Percentiles rank a stretch among this genome's conserved stretches.
Evolutionary conservation across 2,113 vertebrate genomes (phyloP).

Genomic region (Sporophila hypoxantha): DNA sequence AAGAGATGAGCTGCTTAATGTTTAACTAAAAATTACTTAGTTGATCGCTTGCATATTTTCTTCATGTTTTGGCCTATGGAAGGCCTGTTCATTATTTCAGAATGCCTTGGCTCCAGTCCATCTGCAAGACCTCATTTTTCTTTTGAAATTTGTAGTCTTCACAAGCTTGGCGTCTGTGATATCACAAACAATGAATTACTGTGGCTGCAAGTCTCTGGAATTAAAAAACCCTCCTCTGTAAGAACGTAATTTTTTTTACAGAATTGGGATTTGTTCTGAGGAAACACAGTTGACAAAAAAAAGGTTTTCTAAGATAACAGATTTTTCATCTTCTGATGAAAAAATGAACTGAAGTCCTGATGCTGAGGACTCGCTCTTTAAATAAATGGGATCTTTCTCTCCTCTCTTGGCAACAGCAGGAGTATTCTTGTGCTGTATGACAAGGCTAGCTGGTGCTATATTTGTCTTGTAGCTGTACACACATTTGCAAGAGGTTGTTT

Average conservation of each 20-base stretch:
- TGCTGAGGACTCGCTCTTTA: conserved; percentile 26
- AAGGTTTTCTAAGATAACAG: conserved; percentile 11
- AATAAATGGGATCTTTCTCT: conserved; percentile 58
- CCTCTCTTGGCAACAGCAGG: conserved; percentile 50
- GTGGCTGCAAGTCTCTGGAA: conserved; percentile 24
- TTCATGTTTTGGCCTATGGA: conserved; percentile 17
- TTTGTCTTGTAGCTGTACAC: conserved; percentile 57
- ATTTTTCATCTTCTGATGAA: background rate
- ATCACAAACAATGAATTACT: conserved; percentile 51
- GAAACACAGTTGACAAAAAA: background rate
- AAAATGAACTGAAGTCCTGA: conserved; percentile 1
- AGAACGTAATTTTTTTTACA: background rate
- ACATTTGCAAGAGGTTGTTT: conserved; percentile 30
- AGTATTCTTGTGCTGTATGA: conserved; percentile 61
- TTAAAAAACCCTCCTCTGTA: background rate
- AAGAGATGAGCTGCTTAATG: background rate
- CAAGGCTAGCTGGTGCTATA: conserved; percentile 53
- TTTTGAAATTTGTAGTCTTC: conserved; percentile 42
- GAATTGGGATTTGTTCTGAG: conserved; percentile 21
- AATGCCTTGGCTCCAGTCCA: conserved; percentile 34
- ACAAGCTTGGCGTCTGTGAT: conserved; percentile 21
- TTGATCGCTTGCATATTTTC: conserved; percentile 10
- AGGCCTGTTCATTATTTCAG: conserved; percentile 25
- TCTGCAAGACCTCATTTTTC: conserved; percentile 52
- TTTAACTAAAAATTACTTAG: conserved; percentile 3